These are phyloP conservation scores for Leptinotarsa tumamoca DNA, from an alignment of 2,888 invertebrate species.

Conservation along the genomic window DNA sequence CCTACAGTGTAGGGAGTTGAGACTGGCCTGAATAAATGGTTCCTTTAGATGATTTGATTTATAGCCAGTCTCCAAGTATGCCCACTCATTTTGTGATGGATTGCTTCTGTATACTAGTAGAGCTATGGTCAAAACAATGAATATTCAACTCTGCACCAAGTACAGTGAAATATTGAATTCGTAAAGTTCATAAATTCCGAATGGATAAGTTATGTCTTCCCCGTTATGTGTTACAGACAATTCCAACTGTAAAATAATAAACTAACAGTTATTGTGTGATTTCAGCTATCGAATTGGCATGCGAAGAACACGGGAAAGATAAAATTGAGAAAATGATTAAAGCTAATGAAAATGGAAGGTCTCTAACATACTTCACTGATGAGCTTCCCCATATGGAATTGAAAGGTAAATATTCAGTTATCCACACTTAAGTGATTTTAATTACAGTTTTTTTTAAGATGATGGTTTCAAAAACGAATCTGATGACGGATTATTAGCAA, in stretches of 20 bases:
- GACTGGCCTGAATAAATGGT: no score
- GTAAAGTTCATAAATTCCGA: no score
- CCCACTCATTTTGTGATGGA: no score
- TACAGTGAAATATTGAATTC: no score
- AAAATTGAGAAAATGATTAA: constrained; percentile 76
- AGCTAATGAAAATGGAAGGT: constrained; percentile 79
- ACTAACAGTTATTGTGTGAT: constrained; percentile 27
- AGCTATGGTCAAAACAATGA: no score
- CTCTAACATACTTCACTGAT: constrained; percentile 77
- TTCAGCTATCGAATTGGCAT: constrained; percentile 91
- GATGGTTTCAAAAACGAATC: constrained; percentile 25
- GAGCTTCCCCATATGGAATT: constrained; percentile 46
- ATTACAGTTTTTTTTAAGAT: constrained; percentile 24
- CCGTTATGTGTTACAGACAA: no score
- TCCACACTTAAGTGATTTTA: constrained; percentile 28
- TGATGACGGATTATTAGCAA: constrained; percentile 71
- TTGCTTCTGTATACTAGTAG: no score
- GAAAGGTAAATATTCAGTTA: background rate
- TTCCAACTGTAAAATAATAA: background rate
- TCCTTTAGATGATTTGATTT: no score
- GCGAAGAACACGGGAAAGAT: constrained; percentile 90
- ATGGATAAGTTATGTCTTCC: no score
- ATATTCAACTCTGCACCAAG: no score
- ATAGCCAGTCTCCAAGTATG: no score
- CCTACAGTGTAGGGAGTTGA: no score